Evolutionary conservation across 2,888 invertebrate species (phyloP), one percentile per base, ranked within the genome.

Genomic region (Lycocerus yunnanus): DNA sequence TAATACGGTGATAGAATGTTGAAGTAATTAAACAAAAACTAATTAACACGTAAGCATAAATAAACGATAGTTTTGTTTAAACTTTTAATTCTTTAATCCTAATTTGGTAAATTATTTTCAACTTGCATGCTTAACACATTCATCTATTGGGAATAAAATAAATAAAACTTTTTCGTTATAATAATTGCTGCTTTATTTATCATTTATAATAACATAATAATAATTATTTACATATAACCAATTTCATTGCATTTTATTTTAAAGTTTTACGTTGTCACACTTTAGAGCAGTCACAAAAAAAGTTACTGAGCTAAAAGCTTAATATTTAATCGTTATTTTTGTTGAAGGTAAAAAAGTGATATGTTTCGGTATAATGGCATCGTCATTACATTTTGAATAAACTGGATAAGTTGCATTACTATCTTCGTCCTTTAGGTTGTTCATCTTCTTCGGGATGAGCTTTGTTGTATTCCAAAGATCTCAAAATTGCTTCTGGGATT

Each of bases 401-500:
- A n/a, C 43, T 43, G 43, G 6, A n/a, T 43, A 43, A 43, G 6
- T 43, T 1, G 43, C 1, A 6, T 43, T 43, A 43, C n/a, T 43
- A 43, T 66, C 20, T 20, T 59, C 16, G 58, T 8, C 66, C 58
- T 15, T 59, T 67, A 13, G 59, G 21, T 60, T 20, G 24, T 78
- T 85, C 85, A 60, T 85, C 84, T 72, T 90, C 90, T 84, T 90
- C 90, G 83, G 90, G 90, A 86, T 90, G 89, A 3, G 92, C 91
- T 13, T 92, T 91, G 77, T 93, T 88, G 86, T 90, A 93, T 82
- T 93, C 93, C 59, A 94, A 87, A 24, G 93, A 93, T 85, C 91
- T 93, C 84, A 93, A 93, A 80, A 94, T 94, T 85, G 91, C 93
- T 83, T 92, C 92, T 73, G 93, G 93, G 68, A 88, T 91, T 78